These are phyloP conservation scores for Drosophila paranaensis DNA, from an alignment of 2,888 invertebrate genomes.

Conservation along the genomic window DNA sequence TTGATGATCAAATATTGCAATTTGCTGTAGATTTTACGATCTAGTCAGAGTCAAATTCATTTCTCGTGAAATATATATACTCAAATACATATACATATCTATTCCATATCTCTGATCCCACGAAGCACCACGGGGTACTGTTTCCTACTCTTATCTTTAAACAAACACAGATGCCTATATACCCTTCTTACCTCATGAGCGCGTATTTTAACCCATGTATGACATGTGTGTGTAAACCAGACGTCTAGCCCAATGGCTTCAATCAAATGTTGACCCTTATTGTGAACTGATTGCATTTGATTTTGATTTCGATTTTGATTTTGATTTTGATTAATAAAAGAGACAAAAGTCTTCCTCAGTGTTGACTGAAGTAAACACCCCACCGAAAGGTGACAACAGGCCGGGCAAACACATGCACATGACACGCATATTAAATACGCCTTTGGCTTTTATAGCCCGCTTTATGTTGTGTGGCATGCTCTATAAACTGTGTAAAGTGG, in stretches of 20 bases:
- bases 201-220: too few relatives aligned
- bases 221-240: background rate
- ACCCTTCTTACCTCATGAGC: background rate
- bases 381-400: constrained; percentile 68
- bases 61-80: too few relatives aligned
- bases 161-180: background rate
- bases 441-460: background rate
- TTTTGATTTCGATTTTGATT: background rate
- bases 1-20: too few relatives aligned
- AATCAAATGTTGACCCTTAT: constrained; percentile 33
- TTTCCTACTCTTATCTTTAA: too few relatives aligned
- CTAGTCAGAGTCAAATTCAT: too few relatives aligned
- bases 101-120: too few relatives aligned
- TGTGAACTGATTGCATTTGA: constrained; percentile 30
- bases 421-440: constrained; percentile 76
- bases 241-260: constrained; percentile 2
- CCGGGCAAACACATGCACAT: constrained; percentile 67
- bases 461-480: background rate
- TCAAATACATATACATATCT: too few relatives aligned
- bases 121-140: too few relatives aligned
- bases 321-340: constrained; percentile 21
- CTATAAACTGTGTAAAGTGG: background rate
- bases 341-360: constrained; percentile 19
- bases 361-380: constrained; percentile 44
- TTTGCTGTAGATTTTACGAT: too few relatives aligned